phyloP scores from a whole-genome alignment of 2,888 invertebrate species.

The Leptopilina syphax region DNA sequence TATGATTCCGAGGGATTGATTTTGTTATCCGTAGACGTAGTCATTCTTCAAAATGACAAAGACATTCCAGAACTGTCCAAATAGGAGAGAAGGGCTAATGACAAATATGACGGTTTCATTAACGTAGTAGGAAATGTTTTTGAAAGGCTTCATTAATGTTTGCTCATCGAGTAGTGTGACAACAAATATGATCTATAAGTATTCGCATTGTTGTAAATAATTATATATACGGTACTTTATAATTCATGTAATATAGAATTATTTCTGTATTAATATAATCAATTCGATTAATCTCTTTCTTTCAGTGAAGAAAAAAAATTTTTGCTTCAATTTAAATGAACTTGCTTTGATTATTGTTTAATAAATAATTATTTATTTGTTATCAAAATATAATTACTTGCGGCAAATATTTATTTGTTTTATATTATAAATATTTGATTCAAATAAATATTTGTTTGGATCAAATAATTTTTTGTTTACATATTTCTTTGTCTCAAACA shows the following conservation, averaged over 20 bases:
- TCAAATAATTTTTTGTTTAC: too few relatives aligned
- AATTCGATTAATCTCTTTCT: background rate
- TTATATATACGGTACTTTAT: background rate
- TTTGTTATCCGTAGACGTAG: background rate
- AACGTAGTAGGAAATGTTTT: constrained; percentile 10
- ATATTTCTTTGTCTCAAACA: too few relatives aligned
- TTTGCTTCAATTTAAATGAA: too few relatives aligned
- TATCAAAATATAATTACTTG: too few relatives aligned
- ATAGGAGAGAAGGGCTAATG: constrained; percentile 19
- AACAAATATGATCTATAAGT: background rate
- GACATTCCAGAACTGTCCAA: constrained; percentile 32
- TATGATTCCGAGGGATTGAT: constrained; percentile 9
- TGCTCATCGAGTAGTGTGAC: constrained; percentile 1
- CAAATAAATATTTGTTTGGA: too few relatives aligned
- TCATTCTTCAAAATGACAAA: constrained; percentile 22
- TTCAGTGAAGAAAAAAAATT: too few relatives aligned
- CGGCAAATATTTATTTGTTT: too few relatives aligned
- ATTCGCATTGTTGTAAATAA: background rate
- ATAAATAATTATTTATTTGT: too few relatives aligned
- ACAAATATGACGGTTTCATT: constrained; percentile 26
- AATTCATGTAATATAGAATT: background rate
- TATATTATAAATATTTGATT: too few relatives aligned
- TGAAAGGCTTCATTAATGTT: constrained; percentile 3
- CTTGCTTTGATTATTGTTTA: too few relatives aligned
- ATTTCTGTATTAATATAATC: background rate